Evolutionary conservation across 2,113 vertebrate genomes (phyloP), one percentile per base, ranked within the genome.

Genomic region (Calyptomena viridis): DNA sequence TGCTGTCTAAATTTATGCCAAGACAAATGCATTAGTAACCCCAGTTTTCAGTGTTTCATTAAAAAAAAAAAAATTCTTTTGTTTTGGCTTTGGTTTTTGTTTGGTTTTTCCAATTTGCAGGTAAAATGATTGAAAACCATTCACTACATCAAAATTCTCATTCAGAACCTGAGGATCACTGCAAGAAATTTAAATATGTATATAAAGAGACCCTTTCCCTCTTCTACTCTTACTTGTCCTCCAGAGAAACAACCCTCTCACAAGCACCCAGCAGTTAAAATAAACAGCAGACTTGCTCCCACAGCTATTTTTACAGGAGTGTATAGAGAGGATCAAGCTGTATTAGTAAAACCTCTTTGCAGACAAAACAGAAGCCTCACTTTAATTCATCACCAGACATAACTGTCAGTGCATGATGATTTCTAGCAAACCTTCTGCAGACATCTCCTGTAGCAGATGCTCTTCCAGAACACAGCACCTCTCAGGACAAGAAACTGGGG

Each of bases 351-450:
- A 80, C 68, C n/a, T 71, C 68, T 81, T 8, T 62, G 37, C 60
- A 94, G 60, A 53, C 79, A 62, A 90, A 88, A 63, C 52, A 95
- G 55, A 84, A 94, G n/a, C 2, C 42, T 49, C 75, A n/a, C 58
- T 78, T 66, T 87, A 92, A 90, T 68, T 84, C 50, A 59, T 46
- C 71, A 59, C 52, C 39, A 90, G 72, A 83, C 53, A 33, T 24
- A 67, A 72, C 30, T 72, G 72, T 42, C 84, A 89, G 53, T 46
- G 31, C 21, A 17, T 5, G 53, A 49, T 39, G 80, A 89, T 64
- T 89, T 64, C 47, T 62, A 68, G 62, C 31, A 90, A 85, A 56
- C 25, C 47, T 69, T 66, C 79, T 94, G 87, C 92, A 94, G 82
- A 62, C 21, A 44, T 21, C 59, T 52, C 64, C 67, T 77, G 49